These are phyloP conservation scores for Hipposideros armiger DNA, from an alignment of 2,113 vertebrate genomes.

Conservation along the genomic window DNA sequence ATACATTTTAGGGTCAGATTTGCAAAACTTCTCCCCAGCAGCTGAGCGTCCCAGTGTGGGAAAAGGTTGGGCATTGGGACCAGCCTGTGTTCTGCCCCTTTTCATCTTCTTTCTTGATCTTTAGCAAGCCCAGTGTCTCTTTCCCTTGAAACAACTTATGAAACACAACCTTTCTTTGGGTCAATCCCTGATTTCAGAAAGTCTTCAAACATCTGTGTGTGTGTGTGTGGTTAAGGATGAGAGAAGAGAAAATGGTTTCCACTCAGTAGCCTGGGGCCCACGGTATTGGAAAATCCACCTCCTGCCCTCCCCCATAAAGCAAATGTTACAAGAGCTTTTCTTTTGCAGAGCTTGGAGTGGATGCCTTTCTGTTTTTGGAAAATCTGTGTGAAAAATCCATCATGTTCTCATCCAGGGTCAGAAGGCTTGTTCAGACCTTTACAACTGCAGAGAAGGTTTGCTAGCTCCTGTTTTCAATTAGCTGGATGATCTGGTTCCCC, in stretches of 20 bases:
- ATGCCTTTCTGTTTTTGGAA: slow-evolving; percentile 77
- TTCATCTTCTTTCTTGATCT: not conserved
- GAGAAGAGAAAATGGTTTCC: slow-evolving; percentile 81
- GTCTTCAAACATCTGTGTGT: not conserved
- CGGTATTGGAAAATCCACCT: slow-evolving; percentile 75
- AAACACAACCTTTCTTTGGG: not conserved
- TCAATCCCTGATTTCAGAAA: slow-evolving; percentile 54
- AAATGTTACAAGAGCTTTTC: slow-evolving; percentile 77
- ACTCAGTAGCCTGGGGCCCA: slow-evolving; percentile 68
- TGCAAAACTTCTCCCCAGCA: slow-evolving; percentile 30
- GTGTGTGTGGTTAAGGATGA: not conserved
- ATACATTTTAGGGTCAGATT: not conserved
- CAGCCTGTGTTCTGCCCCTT: not conserved
- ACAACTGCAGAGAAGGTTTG: not conserved
- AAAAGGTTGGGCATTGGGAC: not conserved
- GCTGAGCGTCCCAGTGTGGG: slow-evolving; percentile 28
- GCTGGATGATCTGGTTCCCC: not conserved
- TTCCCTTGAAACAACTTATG: slow-evolving; percentile 13
- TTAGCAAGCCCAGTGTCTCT: not conserved
- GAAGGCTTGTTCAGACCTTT: slow-evolving; percentile 38
- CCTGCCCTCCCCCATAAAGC: slow-evolving; percentile 33
- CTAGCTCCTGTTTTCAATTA: slow-evolving; percentile 62
- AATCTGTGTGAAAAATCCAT: slow-evolving; percentile 83
- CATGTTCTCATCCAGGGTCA: slow-evolving; percentile 18
- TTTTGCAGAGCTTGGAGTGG: slow-evolving; percentile 53